phyloP scores from a whole-genome alignment of 2,113 vertebrate genomes.

The Toxostoma redivivum region DNA sequence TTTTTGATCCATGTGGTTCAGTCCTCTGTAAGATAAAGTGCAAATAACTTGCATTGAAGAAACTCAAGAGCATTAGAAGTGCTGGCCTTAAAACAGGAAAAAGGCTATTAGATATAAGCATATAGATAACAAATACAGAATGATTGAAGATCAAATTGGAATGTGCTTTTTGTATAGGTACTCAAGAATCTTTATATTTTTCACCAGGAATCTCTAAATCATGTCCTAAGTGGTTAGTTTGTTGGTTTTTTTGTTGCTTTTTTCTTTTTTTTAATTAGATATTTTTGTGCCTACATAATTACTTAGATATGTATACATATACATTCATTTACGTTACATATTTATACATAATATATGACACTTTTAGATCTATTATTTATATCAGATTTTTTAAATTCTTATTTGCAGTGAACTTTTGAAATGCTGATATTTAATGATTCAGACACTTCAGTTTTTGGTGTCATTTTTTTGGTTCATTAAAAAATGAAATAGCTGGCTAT shows the following conservation, averaged over 20 bases:
- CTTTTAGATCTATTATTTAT: not conserved
- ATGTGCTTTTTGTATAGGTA: not conserved
- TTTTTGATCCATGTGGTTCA: not conserved
- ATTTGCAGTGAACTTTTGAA: not conserved
- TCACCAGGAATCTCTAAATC: not conserved
- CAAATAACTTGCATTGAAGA: not conserved
- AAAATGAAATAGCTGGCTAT: not conserved
- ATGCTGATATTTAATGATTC: not conserved
- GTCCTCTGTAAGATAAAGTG: not conserved
- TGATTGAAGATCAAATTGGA: not conserved
- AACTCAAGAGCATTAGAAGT: not conserved
- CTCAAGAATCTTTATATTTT: not conserved
- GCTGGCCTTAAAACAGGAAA: not conserved
- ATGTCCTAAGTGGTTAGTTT: not conserved
- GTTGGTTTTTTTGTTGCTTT: not conserved
- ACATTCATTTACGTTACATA: not conserved
- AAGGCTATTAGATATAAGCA: not conserved
- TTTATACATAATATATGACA: not conserved
- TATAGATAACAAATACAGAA: not conserved
- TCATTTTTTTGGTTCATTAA: fast-evolving
- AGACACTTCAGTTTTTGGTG: not conserved
- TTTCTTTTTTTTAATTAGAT: not conserved
- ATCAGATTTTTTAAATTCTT: not conserved
- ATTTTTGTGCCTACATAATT: not conserved
- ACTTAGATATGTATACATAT: not conserved